These are phyloP conservation scores for Corythoichthys haematopterus DNA, from an alignment of 2,113 vertebrate genomes.

Conservation along the genomic window DNA sequence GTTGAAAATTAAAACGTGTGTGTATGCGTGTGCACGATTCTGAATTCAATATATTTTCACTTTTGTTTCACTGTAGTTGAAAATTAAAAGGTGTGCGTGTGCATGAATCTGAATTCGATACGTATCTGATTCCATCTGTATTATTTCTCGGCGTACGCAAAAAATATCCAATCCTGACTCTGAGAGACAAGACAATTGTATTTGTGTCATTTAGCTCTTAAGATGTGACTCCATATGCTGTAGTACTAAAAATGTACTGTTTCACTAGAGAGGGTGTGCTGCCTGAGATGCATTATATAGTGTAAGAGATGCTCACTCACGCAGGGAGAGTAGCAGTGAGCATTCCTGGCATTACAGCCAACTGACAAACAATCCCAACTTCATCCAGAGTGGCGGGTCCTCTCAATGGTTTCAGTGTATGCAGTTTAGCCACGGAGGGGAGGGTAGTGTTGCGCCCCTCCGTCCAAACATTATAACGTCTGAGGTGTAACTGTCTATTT, in stretches of 20 bases:
- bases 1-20: not conserved
- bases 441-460: slow-evolving; percentile 31
- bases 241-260: slow-evolving; percentile 56
- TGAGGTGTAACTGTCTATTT: slow-evolving; percentile 46
- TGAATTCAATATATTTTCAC: too few relatives aligned
- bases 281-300: slow-evolving; percentile 37
- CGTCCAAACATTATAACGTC: slow-evolving; percentile 52
- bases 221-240: slow-evolving; percentile 4
- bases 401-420: slow-evolving; percentile 75
- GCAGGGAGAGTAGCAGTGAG: slow-evolving; percentile 48
- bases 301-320: slow-evolving; percentile 43
- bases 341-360: slow-evolving; percentile 76
- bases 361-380: slow-evolving; percentile 80
- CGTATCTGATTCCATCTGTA: too few relatives aligned
- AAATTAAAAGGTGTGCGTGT: not conserved
- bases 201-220: not conserved
- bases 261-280: slow-evolving; percentile 46
- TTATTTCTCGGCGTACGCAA: too few relatives aligned
- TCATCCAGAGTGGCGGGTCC: slow-evolving; percentile 66
- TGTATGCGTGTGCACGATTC: not conserved
- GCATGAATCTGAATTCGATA: too few relatives aligned
- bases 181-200: not conserved
- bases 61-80: not conserved
- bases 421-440: slow-evolving; percentile 61
- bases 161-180: not conserved